phyloP scores from a whole-genome alignment of 2,113 vertebrate species.

The Himantopus leucocephalus region DNA sequence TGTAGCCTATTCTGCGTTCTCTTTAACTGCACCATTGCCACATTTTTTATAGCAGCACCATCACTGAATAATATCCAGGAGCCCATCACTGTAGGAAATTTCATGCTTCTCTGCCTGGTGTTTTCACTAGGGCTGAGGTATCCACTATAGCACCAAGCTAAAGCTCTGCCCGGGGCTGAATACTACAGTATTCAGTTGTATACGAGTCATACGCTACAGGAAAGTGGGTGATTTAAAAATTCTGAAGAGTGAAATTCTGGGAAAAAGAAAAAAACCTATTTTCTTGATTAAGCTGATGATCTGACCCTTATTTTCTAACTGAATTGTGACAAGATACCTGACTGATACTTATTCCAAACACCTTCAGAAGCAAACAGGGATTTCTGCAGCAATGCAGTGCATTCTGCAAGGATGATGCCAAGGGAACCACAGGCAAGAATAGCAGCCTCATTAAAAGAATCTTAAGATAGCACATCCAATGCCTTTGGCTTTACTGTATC shows the following conservation, averaged over 20 bases:
- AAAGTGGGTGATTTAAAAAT: not conserved
- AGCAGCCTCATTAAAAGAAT: not conserved
- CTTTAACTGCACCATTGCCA: not conserved
- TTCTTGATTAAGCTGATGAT: not conserved
- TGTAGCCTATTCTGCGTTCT: not conserved
- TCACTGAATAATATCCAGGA: not conserved
- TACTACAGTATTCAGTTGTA: not conserved
- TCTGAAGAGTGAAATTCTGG: not conserved
- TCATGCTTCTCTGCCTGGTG: not conserved
- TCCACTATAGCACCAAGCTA: not conserved
- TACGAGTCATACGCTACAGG: not conserved
- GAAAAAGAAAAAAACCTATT: not conserved
- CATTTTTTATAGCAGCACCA: not conserved
- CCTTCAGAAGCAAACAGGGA: not conserved
- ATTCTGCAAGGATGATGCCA: not conserved
- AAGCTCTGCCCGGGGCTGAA: not conserved
- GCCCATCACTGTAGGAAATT: not conserved
- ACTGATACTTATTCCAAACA: not conserved
- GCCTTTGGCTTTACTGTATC: slow-evolving; percentile 3
- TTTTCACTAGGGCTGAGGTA: not conserved
- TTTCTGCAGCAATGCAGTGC: slow-evolving; percentile 10
- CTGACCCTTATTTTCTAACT: not conserved
- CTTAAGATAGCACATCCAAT: not conserved
- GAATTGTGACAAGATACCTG: not conserved
- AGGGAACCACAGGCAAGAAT: not conserved